Conservation (phyloP, 2,797 vertebrate species). For the Austrolebias charrua region DNA sequence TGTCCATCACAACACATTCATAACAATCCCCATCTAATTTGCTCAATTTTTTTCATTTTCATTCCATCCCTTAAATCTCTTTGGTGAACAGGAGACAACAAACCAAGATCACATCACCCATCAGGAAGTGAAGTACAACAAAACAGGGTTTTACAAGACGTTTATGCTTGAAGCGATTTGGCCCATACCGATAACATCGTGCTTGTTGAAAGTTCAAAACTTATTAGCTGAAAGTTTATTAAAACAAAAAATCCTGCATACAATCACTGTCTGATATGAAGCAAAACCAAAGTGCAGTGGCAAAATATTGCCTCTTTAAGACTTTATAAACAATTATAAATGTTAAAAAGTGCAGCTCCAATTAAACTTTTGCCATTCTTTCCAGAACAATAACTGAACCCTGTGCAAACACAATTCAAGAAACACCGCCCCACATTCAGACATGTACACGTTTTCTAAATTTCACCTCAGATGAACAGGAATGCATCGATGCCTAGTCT, state of each 20-base stretch:
- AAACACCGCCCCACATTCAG: conserved; percentile 20
- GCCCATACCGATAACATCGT: conserved; percentile 13
- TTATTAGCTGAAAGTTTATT: conserved; percentile 23
- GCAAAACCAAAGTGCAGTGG: conserved; percentile 54
- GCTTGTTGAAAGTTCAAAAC: conserved; percentile 21
- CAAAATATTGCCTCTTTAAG: conserved; percentile 56
- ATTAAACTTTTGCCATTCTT: conserved; percentile 35
- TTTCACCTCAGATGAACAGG: conserved; percentile 22
- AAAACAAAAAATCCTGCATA: conserved; percentile 45
- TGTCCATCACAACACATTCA: conserved; percentile 58
- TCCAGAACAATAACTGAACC: conserved; percentile 16
- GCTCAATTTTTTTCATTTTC: conserved; percentile 15
- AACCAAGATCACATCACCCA: conserved; percentile 34
- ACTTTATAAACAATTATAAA: conserved; percentile 40
- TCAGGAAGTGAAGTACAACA: conserved; percentile 26
- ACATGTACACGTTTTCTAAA: conserved; percentile 24
- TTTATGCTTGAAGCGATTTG: conserved; percentile 43
- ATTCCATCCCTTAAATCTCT: conserved; percentile 35
- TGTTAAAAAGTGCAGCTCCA: conserved; percentile 55
- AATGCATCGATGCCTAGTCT: conserved; percentile 30
- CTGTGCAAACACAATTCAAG: conserved; percentile 19
- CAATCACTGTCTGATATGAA: conserved; percentile 70
- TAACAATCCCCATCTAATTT: conserved; percentile 31
- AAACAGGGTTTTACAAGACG: conserved; percentile 37
- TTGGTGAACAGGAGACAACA: conserved; percentile 43